A percentile compares a stretch with the other conserved stretches of the same genome.
Conservation (phyloP, 1,140 invertebrate genomes). For the Steinernema feltiae region DNA sequence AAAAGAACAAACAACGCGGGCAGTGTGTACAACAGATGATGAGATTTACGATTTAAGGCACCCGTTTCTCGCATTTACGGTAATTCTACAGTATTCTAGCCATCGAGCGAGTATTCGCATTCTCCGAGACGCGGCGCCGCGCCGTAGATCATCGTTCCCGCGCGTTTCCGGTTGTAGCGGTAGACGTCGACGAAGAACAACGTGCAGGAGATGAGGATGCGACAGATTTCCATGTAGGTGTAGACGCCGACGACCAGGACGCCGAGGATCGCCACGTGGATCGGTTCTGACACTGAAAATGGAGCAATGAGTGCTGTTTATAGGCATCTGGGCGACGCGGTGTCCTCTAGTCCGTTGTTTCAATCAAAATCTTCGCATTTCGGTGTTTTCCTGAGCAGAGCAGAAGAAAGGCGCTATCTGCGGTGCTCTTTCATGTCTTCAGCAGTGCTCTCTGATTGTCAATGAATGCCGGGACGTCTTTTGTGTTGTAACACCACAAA, state of each 20-base stretch:
- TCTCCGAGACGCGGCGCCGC: not conserved
- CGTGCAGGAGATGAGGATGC: not conserved
- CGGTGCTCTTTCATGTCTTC: no score
- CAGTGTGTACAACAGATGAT: no score
- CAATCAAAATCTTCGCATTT: no score
- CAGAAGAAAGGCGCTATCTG: no score
- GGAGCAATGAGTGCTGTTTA: no score
- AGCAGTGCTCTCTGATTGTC: no score
- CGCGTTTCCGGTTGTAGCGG: slow-evolving; percentile 9
- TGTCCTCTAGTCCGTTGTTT: no score
- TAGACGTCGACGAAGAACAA: slow-evolving; percentile 7
- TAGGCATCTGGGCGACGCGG: no score
- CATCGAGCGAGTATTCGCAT: not conserved
- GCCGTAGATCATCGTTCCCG: slow-evolving; percentile 1
- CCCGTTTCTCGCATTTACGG: not conserved
- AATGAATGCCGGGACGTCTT: no score
- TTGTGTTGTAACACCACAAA: no score
- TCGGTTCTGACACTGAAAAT: not conserved
- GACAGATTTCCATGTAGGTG: not conserved
- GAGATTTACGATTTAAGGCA: not conserved
- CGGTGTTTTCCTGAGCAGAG: no score
- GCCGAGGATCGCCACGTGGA: not conserved
- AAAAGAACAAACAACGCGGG: not conserved
- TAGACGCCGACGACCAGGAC: not conserved
- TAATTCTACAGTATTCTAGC: not conserved